Conservation (phyloP, 1,140 invertebrate species). For the Drosophila lowei region DNA sequence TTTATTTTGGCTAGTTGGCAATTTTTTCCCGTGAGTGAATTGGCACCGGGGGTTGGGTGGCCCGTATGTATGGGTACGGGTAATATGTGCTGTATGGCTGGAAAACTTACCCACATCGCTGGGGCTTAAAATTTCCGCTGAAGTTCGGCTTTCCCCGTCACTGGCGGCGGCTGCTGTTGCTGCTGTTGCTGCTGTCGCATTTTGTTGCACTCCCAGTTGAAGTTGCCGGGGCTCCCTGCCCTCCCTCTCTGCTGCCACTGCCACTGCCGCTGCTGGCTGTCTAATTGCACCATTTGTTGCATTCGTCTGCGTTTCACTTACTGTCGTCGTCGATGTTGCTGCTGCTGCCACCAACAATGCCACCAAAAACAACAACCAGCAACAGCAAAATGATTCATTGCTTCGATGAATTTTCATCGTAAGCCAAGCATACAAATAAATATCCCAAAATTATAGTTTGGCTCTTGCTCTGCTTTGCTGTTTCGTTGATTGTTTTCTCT, state of each 20-base stretch:
- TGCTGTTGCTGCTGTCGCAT: conserved; percentile 40
- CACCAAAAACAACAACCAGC: conserved; percentile 58
- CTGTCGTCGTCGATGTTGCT: conserved; percentile 42
- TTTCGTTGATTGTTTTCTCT: conserved; percentile 40
- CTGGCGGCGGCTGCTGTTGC: conserved; percentile 35
- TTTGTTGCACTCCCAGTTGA: conserved; percentile 13
- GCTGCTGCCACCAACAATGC: conserved; percentile 44
- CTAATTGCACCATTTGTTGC: conserved; percentile 81
- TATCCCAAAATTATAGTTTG: conserved; percentile 48
- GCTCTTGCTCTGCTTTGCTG: conserved; percentile 38
- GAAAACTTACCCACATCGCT: conserved; percentile 75
- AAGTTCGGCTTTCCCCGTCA: conserved; percentile 66
- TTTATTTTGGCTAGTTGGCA: conserved; percentile 77
- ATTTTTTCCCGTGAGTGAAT: conserved; percentile 38
- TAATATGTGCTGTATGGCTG: conserved; percentile 16
- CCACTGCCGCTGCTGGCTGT: conserved; percentile 51
- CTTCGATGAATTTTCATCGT: conserved; percentile 81
- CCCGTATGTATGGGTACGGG: conserved; percentile 14
- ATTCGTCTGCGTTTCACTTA: conserved; percentile 74
- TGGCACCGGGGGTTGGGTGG: too few relatives aligned
- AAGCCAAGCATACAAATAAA: conserved; percentile 69
- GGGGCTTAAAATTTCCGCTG: conserved; percentile 72
- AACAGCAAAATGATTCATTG: conserved; percentile 78
- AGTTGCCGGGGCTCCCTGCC: neutral
- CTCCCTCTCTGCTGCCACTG: conserved; percentile 6